Base-by-base conservation (phyloP, 2,888 invertebrate species). In the Spilosoma lubricipeda region DNA sequence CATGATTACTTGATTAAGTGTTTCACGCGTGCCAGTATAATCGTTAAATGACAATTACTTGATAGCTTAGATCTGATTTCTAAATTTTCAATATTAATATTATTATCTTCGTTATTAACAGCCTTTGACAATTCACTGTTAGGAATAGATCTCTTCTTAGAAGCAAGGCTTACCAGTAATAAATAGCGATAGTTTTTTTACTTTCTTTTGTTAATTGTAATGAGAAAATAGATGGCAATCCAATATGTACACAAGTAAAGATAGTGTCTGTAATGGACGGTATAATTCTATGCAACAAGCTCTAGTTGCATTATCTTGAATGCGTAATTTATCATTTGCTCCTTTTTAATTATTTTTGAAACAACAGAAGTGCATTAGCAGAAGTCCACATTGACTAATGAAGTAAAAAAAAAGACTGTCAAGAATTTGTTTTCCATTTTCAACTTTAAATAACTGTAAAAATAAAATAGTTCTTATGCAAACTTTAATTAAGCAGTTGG, bases 401-500 rank as follows among this genome's bases (percentile, higher is more conserved):
- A 59, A 72, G 66, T 27, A 52, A 11, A n/a, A 36, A n/a, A 33
- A 7, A 67, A 27, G 13, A 27, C 27, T 30, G 42, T 67, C 23
- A 11, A 23, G 48, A 67, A 72, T 59, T 66, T 27, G 39, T 15
- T 30, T 27, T 67, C 20, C n/a, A 56, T 13, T 15, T 36, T 15
- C 27, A n/a, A 27, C 18, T 45, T 42, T 70, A 39, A 65, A 66
- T 72, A 15, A 39, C 39, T 72, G 36, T n/a, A n/a, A n/a, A 30
- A 67, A 59, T 42, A 70, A 72, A 67, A 75, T 69, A 67, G 59
- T 68, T 75, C 69, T 48, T 56, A 67, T 33, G 36, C 48, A 52
- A 56, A n/a, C 20, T 45, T 65, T 68, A 83, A 85, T 87, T 87
- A 87, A 77, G 66, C 52, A 65, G 73, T 72, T 79, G 77, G 80